phyloP scores from a whole-genome alignment of 1,140 invertebrate species.

The Anastrepha ludens region DNA sequence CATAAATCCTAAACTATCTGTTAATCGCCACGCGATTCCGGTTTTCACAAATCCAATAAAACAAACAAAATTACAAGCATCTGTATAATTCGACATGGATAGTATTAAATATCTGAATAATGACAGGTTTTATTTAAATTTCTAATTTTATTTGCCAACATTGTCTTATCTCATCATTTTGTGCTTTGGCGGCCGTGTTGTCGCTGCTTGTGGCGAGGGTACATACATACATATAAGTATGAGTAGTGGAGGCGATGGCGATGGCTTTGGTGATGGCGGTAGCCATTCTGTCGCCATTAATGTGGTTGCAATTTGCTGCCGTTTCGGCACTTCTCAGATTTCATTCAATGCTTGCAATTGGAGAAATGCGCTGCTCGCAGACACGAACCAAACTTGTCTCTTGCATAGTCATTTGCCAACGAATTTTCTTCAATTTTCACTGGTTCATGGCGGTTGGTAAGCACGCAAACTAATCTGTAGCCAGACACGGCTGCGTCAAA shows the following conservation, averaged over 20 bases:
- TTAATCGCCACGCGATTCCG: not conserved
- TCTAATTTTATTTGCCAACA: constrained; percentile 46
- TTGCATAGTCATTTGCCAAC: not conserved
- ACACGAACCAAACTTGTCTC: not conserved
- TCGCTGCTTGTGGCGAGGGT: too few relatives aligned
- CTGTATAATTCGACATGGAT: not conserved
- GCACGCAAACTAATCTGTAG: not conserved
- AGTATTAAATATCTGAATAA: constrained; percentile 15
- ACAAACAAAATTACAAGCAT: not conserved
- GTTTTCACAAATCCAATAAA: not conserved
- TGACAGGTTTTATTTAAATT: constrained; percentile 36
- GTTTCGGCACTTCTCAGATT: constrained; percentile 43
- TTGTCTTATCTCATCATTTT: constrained; percentile 26
- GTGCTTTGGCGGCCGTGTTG: not conserved
- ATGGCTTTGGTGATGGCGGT: not conserved
- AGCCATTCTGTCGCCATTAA: constrained; percentile 31
- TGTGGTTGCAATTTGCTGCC: constrained; percentile 19
- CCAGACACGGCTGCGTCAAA: constrained; percentile 3
- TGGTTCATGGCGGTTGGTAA: not conserved
- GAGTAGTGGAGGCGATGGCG: not conserved
- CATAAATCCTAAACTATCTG: not conserved
- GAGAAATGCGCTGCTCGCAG: not conserved
- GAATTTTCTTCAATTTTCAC: constrained; percentile 22
- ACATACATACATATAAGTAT: too few relatives aligned
- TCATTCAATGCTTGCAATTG: constrained; percentile 25